Base-by-base conservation (phyloP, 2,888 invertebrate species). In the Ceratothoa steindachneri region DNA sequence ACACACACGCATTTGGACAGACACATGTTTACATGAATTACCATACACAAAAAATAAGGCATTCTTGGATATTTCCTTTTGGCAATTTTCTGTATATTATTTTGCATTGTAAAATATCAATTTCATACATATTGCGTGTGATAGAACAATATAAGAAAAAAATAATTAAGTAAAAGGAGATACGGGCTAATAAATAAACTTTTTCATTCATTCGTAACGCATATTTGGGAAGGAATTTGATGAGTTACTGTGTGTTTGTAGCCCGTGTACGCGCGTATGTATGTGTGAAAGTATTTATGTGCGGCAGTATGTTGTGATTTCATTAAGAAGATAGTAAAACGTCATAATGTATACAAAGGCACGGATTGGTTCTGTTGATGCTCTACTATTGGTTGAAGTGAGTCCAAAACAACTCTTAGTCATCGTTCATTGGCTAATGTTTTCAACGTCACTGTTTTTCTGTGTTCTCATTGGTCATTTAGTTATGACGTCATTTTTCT, bases 251-350 rank as follows among this genome's bases (percentile, higher is more conserved):
- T n/a, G n/a, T n/a, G n/a, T n/a, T n/a, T n/a, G n/a, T n/a, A n/a
- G 24, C 12, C 24, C 5, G 55, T 5, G 19, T 55, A 19, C 19
- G 24, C 19, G 55, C 19, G 55, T 55, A 22, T 55, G 55, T 22
- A 22, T 55, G 55, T 55, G 55, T 55, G 55, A n/a, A n/a, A n/a
- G n/a, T 7, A 1, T 24, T n/a, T 60, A 24, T 24, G 60, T 22
- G 12, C 60, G 60, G n/a, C 12, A 1, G 60, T 60, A 24, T 7
- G 2, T 60, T 60, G 19, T 24, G 60, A 60, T 60, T 60, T 60
- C 60, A 60, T 60, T 60, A 22, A 60, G 60, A 60, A 60, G 24
- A 60, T 60, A 60, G 60, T 60, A 60, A 60, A 60, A 60, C 60
- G 60, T 60, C 60, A 55, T 22, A 12, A 24, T 1, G 22, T 24